Evolutionary conservation across 2,797 vertebrate genomes (phyloP), one percentile per base, ranked within the genome.

Genomic region (Coluber constrictor): DNA sequence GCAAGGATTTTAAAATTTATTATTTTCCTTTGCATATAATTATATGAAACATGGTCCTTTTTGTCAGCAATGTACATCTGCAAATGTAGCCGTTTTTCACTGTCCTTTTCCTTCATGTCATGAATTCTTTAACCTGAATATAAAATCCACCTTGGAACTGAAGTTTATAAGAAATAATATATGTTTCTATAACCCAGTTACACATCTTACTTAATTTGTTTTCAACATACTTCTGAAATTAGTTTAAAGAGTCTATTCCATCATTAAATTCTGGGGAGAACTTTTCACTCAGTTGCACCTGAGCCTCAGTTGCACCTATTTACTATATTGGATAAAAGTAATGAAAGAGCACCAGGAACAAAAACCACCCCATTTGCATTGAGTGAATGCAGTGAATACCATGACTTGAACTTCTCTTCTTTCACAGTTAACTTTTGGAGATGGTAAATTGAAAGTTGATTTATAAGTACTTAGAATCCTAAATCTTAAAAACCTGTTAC

Each of bases 121-220:
- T 86, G 29, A 90, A 83, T 66, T 29, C n/a, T 61, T 32, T 91
- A 91, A 93, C 91, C 56, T 61, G 86, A 90, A 93, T 79, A 60
- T 57, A 91, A 83, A 91, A 54, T 43, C n/a, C 54, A 47, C 13
- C 29, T 88, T 91, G 43, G 63, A 32, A 79, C 4, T 61, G 86
- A 91, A 88, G 47, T 88, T 91, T 89, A 16, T 74, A 37, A 55
- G 29, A 61, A 90, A 90, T 16, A 32, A 55, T 61, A 83, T 88
- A 54, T 91, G 47, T 91, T 91, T 88, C 90, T 63, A n/a, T 63
- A 91, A 87, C n/a, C 13, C 66, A 63, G 25, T 83, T 90, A 88
- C 57, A 87, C 88, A 56, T 88, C n/a, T 91, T 87, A 90, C 79
- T 92, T 90, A 79, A 92, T 91, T 90, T 87, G 88, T 94, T 88